Percentiles rank a stretch among this genome's conserved stretches.
These are phyloP conservation scores for Lasioglossum zephyrum DNA, from an alignment of 2,888 invertebrate genomes.

Conservation along the genomic window DNA sequence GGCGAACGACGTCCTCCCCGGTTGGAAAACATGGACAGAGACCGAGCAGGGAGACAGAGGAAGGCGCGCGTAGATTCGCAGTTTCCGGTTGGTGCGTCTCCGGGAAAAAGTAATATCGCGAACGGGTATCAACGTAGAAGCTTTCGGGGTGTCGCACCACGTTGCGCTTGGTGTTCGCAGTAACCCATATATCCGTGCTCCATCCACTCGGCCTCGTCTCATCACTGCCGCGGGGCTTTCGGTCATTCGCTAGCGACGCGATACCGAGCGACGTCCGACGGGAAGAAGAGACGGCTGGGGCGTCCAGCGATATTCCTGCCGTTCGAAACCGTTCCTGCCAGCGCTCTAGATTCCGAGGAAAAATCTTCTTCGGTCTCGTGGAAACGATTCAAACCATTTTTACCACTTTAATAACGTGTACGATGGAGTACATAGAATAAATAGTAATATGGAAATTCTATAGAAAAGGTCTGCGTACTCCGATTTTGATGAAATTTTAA, in stretches of 20 bases:
- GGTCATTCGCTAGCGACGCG: slow-evolving; percentile 48
- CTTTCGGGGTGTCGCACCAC: slow-evolving; percentile 27
- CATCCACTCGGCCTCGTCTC: slow-evolving; percentile 33
- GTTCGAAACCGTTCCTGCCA: neutral
- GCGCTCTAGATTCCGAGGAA: neutral
- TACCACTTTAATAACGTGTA: too few species aligned
- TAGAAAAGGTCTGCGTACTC: too few species aligned
- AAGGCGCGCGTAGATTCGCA: neutral
- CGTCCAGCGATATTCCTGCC: neutral
- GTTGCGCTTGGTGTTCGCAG: slow-evolving; percentile 52
- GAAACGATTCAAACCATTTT: too few species aligned
- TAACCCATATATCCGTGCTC: slow-evolving; percentile 61
- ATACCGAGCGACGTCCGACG: slow-evolving; percentile 17
- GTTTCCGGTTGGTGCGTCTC: slow-evolving; percentile 26
- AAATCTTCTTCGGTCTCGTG: too few species aligned
- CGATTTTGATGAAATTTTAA: too few species aligned
- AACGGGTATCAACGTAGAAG: slow-evolving; percentile 28
- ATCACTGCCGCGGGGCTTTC: slow-evolving; percentile 33
- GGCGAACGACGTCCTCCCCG: neutral
- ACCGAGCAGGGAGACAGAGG: neutral
- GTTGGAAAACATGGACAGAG: neutral
- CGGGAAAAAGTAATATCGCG: slow-evolving; percentile 41
- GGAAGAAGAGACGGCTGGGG: neutral
- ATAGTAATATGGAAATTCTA: too few species aligned
- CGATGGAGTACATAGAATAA: too few species aligned